These are phyloP conservation scores for Bos taurus DNA, from an alignment of 2,113 vertebrate species.

Conservation along the genomic window DNA sequence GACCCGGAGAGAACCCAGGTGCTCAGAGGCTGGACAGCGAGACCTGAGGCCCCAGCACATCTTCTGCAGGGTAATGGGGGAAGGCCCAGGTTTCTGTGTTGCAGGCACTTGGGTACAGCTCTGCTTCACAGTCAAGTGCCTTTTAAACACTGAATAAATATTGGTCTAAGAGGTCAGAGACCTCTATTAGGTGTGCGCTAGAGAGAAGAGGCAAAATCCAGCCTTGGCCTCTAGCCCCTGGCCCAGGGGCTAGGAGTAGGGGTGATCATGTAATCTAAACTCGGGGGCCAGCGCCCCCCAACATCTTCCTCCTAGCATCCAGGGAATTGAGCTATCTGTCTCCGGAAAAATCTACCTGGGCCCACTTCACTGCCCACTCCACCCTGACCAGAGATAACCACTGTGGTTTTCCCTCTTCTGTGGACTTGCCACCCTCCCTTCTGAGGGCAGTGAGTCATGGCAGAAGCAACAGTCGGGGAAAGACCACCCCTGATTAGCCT, in stretches of 20 bases:
- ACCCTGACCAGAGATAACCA: background rate
- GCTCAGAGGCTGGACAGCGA: background rate
- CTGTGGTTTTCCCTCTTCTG: background rate
- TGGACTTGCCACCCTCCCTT: background rate
- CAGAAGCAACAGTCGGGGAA: background rate
- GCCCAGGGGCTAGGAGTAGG: background rate
- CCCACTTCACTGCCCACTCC: background rate
- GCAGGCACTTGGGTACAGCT: background rate
- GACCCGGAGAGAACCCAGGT: background rate
- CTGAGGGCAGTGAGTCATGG: background rate
- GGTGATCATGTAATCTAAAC: background rate
- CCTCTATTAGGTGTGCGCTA: background rate
- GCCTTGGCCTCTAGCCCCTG: background rate
- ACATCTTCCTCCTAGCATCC: background rate
- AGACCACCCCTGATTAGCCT: background rate
- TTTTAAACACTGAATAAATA: background rate
- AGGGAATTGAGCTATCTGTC: background rate
- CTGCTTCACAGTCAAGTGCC: background rate
- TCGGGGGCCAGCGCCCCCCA: background rate
- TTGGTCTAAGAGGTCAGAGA: background rate
- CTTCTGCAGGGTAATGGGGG: background rate
- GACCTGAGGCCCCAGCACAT: background rate
- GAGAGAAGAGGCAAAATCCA: background rate
- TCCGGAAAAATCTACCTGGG: background rate
- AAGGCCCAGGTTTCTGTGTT: background rate